A percentile compares a stretch with the other conserved stretches of the same genome.
These are phyloP conservation scores for Euplexia lucipara DNA, from an alignment of 2,888 invertebrate species.

Conservation along the genomic window DNA sequence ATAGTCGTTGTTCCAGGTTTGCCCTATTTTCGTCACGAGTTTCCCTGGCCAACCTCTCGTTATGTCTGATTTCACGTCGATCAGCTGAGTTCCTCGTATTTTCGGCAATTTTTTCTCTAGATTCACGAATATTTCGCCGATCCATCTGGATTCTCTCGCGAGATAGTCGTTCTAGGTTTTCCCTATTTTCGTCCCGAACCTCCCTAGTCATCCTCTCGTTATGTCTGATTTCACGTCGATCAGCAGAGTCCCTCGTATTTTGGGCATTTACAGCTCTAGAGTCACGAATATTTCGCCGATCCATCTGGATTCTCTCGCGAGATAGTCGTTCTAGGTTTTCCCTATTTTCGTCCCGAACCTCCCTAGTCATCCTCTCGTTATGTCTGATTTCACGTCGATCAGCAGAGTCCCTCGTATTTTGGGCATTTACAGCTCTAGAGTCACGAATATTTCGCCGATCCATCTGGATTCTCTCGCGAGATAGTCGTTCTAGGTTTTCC, in stretches of 20 bases:
- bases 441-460: slow-evolving; percentile 29
- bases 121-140: slow-evolving; percentile 29
- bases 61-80: slow-evolving; percentile 13
- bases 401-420: background rate
- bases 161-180: background rate
- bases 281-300: slow-evolving; percentile 29
- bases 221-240: slow-evolving; percentile 14
- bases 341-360: slow-evolving; percentile 8
- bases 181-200: background rate
- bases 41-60: slow-evolving; percentile 3
- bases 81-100: slow-evolving; percentile 8
- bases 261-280: background rate
- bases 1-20: slow-evolving; percentile 9
- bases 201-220: slow-evolving; percentile 14
- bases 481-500: slow-evolving; percentile 15
- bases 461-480: slow-evolving; percentile 13
- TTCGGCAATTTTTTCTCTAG: too few species aligned
- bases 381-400: slow-evolving; percentile 5
- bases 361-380: slow-evolving; percentile 1
- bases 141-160: slow-evolving; percentile 13
- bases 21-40: slow-evolving; percentile 11
- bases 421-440: slow-evolving; percentile 5
- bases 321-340: slow-evolving; percentile 21
- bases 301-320: slow-evolving; percentile 7
- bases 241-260: background rate